Conservation (phyloP, 2,797 vertebrate species). For the Coccyzus lansbergi region DNA sequence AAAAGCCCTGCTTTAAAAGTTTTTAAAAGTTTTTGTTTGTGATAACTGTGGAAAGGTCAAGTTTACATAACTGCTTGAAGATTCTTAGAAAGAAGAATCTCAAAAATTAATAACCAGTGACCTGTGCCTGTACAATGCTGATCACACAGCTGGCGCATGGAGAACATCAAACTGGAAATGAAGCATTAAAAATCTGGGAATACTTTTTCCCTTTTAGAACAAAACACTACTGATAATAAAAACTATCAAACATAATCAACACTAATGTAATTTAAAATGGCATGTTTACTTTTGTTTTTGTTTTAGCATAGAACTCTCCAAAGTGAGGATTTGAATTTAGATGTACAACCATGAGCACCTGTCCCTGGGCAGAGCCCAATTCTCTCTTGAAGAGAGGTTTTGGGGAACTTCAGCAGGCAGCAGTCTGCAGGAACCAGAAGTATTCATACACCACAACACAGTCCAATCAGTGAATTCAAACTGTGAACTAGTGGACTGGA, state of each 20-base stretch:
- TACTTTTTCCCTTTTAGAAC: neutral
- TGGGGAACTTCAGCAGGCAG: neutral
- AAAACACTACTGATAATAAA: neutral
- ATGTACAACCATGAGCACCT: fast-evolving
- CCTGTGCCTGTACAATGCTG: neutral
- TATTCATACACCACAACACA: neutral
- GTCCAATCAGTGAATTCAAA: neutral
- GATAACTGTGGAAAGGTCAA: neutral
- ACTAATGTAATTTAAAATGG: neutral
- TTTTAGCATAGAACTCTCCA: neutral
- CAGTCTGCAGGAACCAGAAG: neutral
- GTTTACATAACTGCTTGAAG: neutral
- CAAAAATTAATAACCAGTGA: neutral
- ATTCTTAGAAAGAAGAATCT: neutral
- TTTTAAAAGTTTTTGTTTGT: neutral
- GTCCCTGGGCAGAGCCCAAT: neutral
- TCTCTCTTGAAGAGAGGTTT: neutral
- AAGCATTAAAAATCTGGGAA: neutral
- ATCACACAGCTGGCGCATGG: neutral
- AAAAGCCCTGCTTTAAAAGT: neutral
- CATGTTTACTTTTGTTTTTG: neutral
- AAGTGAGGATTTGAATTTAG: neutral
- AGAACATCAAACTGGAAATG: neutral
- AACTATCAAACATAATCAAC: neutral
- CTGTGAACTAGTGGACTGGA: neutral